Base-by-base conservation (phyloP, 30 jellyfish, hydroid and myxozoan species). In the Rhopilema esculentum region DNA sequence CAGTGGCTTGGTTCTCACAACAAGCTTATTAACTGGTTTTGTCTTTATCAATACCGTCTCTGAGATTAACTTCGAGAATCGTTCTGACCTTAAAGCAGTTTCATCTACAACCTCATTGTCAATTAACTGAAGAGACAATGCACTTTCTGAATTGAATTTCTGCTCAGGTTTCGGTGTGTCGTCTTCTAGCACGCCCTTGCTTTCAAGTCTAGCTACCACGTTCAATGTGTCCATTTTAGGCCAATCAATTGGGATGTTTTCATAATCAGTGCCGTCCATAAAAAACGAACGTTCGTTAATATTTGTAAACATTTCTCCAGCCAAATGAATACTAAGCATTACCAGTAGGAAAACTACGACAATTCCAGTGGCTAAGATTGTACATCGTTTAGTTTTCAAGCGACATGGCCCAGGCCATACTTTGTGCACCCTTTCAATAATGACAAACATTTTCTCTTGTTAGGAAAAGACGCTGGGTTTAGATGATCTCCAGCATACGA, bases 341-440 rank as follows among this genome's bases (percentile, higher is more conserved):
- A 31, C 49, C 40, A 27, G 20, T 31, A 29, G 8, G 18, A 71
- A 20, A 15, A 29, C 29, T 27, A 31, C 1, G 1, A 29, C 64
- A 7, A 30, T 71, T 9, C 21, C 24, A 7, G 40, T 16, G 31
- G 66, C 19, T 2, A 71, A 71, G 16, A 71, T 71, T 16, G 29
- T 16, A 40, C 89, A 79, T 17, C 89, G 89, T 79, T 79, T 79
- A 19, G 65, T 22, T 28, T 79, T 79, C 15, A 79, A 18, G 22
- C 89, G 77, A 6, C 80, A 52, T 9, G 89, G 89, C 69, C 89
- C 89, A 20, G 89, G 89, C 89, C 89, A 79, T 50, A 79, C 73
- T 29, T 66, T 62, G 89, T 28, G 66, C 27, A 79, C 33, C 21
- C 1, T n/a, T 25, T 71, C 82, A 16, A 71, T 16, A 16, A 71